Conservation (phyloP, 2,888 invertebrate species). For the Synanthedon formicaeformis region DNA sequence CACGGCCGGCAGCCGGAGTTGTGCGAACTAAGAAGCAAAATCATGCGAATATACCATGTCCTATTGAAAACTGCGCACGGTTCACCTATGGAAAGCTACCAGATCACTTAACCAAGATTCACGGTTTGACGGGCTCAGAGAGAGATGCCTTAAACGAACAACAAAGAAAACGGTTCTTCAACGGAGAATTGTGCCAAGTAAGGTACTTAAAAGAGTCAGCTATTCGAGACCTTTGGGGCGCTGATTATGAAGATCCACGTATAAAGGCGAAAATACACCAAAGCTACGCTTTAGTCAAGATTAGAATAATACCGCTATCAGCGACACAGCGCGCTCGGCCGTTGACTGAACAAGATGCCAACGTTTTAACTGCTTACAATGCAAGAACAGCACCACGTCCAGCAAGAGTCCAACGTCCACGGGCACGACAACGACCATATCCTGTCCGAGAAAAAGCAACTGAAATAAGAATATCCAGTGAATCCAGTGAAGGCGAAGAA, state of each 20-base stretch:
- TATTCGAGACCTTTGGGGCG: constrained; percentile 64
- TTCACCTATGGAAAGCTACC: constrained; percentile 67
- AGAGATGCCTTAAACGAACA: constrained; percentile 63
- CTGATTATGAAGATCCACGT: constrained; percentile 60
- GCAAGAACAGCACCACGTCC: constrained; percentile 62
- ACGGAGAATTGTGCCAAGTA: constrained; percentile 67
- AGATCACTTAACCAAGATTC: constrained; percentile 63
- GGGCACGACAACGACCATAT: constrained; percentile 49
- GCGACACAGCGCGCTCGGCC: constrained; percentile 59
- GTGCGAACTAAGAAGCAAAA: constrained; percentile 65
- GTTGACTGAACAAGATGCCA: constrained; percentile 63
- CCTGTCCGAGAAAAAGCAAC: constrained; percentile 40
- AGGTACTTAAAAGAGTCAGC: constrained; percentile 63
- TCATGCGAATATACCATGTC: constrained; percentile 66
- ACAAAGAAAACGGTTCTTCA: constrained; percentile 63
- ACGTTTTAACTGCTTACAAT: constrained; percentile 64
- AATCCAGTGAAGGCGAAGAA: constrained; percentile 61
- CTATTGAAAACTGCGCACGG: constrained; percentile 64
- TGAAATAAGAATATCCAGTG: constrained; percentile 50
- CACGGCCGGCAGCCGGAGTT: constrained; percentile 34
- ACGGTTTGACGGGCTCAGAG: constrained; percentile 60
- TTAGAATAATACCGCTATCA: constrained; percentile 60
- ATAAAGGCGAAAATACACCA: constrained; percentile 63
- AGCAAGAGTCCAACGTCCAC: constrained; percentile 42
- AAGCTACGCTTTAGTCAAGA: constrained; percentile 62